Evolutionary conservation across 1,140 invertebrate genomes (phyloP).

Genomic region (Drosophila pseudoananassae): DNA sequence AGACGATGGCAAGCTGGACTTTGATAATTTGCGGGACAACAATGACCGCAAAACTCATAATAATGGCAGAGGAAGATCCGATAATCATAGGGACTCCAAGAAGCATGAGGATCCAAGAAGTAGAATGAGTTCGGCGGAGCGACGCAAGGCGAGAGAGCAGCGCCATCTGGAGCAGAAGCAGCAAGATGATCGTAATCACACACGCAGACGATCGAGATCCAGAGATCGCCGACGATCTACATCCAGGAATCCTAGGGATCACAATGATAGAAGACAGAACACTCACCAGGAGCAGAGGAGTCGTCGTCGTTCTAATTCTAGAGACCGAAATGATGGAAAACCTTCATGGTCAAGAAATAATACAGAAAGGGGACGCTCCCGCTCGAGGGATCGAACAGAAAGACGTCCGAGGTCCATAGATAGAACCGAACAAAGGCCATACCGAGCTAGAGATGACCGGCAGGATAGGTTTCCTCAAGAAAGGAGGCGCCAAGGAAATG

Average conservation of each 20-base stretch:
- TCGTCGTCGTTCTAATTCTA: conserved; percentile 12
- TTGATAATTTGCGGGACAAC: conserved; percentile 65
- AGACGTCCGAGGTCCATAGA: background rate
- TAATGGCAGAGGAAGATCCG: conserved; percentile 5
- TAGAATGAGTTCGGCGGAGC: conserved; percentile 43
- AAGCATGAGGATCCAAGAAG: conserved; percentile 29
- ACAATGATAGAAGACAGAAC: conserved; percentile 4
- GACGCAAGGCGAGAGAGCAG: conserved; percentile 55
- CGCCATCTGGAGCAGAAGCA: conserved; percentile 53
- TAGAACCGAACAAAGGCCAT: background rate
- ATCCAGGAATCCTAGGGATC: conserved; percentile 31
- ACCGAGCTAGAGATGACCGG: conserved; percentile 13
- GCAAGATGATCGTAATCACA: conserved; percentile 17
- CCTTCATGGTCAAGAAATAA: conserved; percentile 13
- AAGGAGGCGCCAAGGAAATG: conserved; percentile 16
- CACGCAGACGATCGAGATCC: conserved; percentile 20
- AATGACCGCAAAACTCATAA: conserved; percentile 26
- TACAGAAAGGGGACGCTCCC: background rate
- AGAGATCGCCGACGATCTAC: conserved; percentile 20
- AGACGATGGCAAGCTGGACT: conserved; percentile 56
- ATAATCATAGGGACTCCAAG: background rate
- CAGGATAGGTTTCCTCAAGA: conserved; percentile 1
- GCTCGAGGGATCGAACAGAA: conserved; percentile 27
- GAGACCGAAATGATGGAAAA: conserved; percentile 12
- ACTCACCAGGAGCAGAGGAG: conserved; percentile 14